Percentiles rank a stretch among this genome's conserved stretches.
Conservation (phyloP, 2,888 invertebrate genomes). For the Gortyna flavago region DNA sequence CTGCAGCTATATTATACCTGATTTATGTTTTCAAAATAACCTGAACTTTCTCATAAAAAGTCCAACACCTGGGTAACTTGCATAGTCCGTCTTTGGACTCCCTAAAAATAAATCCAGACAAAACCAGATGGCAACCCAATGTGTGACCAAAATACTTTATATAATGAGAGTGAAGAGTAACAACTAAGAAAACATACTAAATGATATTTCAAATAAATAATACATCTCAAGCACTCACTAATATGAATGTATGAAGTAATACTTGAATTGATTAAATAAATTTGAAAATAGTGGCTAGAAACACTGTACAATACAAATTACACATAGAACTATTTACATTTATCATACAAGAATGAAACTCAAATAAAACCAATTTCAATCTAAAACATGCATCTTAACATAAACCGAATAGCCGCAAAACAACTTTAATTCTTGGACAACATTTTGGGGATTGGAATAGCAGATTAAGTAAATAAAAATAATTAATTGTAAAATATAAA, state of each 20-base stretch:
- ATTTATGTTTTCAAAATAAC: not conserved
- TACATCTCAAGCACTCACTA: constrained; percentile 55
- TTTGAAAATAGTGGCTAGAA: constrained; percentile 40
- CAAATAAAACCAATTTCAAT: constrained; percentile 34
- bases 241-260: constrained; percentile 44
- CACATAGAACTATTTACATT: constrained; percentile 46
- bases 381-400: constrained; percentile 57
- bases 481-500: not conserved
- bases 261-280: constrained; percentile 33
- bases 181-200: constrained; percentile 22
- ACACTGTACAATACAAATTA: constrained; percentile 52
- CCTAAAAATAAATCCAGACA: constrained; percentile 9
- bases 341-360: constrained; percentile 38
- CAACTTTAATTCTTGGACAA: constrained; percentile 24
- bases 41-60: not conserved
- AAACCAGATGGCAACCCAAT: constrained; percentile 36
- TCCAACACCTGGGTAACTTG: not conserved
- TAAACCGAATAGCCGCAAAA: constrained; percentile 35
- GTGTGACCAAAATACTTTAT: constrained; percentile 37
- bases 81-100: not conserved
- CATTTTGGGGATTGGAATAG: constrained; percentile 24
- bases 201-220: constrained; percentile 31
- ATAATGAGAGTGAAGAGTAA: constrained; percentile 36
- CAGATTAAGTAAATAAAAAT: constrained; percentile 22
- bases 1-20: not conserved